phyloP scores from a whole-genome alignment of 1,140 invertebrate genomes.

The Chironomus striatipennis region DNA sequence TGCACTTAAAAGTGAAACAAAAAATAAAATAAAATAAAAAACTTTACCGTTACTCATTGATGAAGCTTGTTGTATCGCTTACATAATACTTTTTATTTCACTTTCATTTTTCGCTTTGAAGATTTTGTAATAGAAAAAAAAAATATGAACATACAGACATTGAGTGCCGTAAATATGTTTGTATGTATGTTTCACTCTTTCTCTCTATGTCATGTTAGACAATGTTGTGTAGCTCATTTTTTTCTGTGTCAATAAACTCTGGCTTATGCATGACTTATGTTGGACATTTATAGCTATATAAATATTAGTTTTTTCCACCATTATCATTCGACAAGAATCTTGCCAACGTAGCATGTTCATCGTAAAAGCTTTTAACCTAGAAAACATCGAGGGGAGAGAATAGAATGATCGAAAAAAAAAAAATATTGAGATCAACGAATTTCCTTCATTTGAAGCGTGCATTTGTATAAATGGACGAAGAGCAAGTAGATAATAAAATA shows the following conservation, averaged over 20 bases:
- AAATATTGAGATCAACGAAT: conserved; percentile 22
- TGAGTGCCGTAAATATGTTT: too few relatives aligned
- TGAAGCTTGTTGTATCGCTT: not conserved
- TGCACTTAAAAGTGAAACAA: not conserved
- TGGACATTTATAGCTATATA: not conserved
- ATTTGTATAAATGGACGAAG: not conserved
- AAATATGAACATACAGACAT: not conserved
- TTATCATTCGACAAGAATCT: not conserved
- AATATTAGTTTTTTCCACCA: not conserved
- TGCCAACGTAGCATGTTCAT: not conserved
- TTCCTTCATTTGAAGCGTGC: not conserved
- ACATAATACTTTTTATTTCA: conserved; percentile 12
- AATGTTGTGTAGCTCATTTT: not conserved
- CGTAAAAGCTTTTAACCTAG: not conserved
- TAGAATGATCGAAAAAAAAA: not conserved
- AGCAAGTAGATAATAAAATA: conserved; percentile 14
- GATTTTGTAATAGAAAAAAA: conserved; percentile 23
- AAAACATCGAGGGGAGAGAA: not conserved
- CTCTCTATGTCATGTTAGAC: not conserved
- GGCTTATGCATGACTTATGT: not conserved
- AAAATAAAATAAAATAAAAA: conserved; percentile 15
- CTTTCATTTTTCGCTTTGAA: conserved; percentile 21
- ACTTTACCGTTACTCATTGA: conserved; percentile 16
- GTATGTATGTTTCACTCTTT: too few relatives aligned
- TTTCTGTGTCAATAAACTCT: conserved; percentile 22